Evolutionary conservation across 2,113 vertebrate species (phyloP), one percentile per base, ranked within the genome.

Genomic region (Engraulis encrasicolus): DNA sequence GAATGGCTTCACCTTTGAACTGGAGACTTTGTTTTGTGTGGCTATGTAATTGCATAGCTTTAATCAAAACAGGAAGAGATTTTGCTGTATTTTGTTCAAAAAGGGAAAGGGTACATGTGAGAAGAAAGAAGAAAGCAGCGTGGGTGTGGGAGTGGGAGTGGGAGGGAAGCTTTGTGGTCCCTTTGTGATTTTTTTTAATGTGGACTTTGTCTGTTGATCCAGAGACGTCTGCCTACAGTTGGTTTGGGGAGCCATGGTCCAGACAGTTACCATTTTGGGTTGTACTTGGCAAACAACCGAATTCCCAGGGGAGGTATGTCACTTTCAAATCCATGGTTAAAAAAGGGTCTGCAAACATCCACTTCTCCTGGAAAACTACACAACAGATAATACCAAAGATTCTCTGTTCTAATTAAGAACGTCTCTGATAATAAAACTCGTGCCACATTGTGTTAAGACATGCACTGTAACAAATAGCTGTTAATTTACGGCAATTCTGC

Each of bases 21-120:
- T 12, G 17, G 27, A 45, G 40, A 45, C 40, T 45, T 45, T 3
- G 40, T n/a, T 45, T 45, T 45, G 40, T 45, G 40, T 45, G 9
- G 3, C 40, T 5, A 3, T 45, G 40, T 74, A 34, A 74, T 74
- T 66, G 31, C 15, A 66, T 20, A 66, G 23, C 58, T 66, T 66
- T 14, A n/a, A 27, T 31, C 58, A 66, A 66, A 66, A 66, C 58
- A 66, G 58, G 58, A 66, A 66, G 58, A 66, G n/a, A 14, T 66
- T 23, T 66, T 7, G 23, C 6, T 23, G 31, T 58, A 58, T 31
- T 31, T 31, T 31, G 58, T 45, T 45, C 9, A 45, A 45, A 45
- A 45, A 45, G 9, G 27, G 14, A 1, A 31, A 27, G n/a, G 6
- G 20, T n/a, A 58, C 20, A 58, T 27, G 3, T n/a, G 3, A 27